These are phyloP conservation scores for Sterrhoptilus dennistouni DNA, from an alignment of 2,113 vertebrate genomes.

Conservation along the genomic window DNA sequence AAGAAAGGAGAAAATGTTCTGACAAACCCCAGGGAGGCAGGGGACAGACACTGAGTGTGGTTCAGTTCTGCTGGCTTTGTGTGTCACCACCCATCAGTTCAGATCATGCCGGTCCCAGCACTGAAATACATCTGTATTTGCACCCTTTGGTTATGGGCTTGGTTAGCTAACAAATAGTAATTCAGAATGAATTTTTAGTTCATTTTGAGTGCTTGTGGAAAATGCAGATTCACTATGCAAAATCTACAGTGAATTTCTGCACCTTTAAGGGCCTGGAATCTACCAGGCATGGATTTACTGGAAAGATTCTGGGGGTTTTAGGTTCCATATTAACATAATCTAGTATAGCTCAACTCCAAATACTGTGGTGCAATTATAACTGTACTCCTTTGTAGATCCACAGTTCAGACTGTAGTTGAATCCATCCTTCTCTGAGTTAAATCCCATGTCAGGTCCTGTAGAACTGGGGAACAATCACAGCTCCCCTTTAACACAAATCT, in stretches of 20 bases:
- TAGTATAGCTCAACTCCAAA: not conserved
- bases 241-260: not conserved
- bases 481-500: not conserved
- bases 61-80: not conserved
- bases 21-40: accelerated
- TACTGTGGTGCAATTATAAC: not conserved
- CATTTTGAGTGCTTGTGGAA: not conserved
- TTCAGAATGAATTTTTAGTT: not conserved
- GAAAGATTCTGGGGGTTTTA: not conserved
- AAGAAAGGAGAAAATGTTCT: not conserved
- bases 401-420: not conserved
- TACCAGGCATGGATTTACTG: not conserved
- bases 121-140: not conserved
- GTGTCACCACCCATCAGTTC: not conserved
- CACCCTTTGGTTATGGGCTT: not conserved
- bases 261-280: not conserved
- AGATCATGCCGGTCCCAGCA: not conserved
- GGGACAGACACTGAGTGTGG: not conserved
- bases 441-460: not conserved
- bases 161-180: not conserved
- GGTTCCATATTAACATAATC: not conserved
- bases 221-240: not conserved
- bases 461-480: not conserved
- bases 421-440: not conserved
- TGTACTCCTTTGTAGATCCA: not conserved